Conservation (phyloP, 1,140 invertebrate species). For the Asbolus verrucosus region DNA sequence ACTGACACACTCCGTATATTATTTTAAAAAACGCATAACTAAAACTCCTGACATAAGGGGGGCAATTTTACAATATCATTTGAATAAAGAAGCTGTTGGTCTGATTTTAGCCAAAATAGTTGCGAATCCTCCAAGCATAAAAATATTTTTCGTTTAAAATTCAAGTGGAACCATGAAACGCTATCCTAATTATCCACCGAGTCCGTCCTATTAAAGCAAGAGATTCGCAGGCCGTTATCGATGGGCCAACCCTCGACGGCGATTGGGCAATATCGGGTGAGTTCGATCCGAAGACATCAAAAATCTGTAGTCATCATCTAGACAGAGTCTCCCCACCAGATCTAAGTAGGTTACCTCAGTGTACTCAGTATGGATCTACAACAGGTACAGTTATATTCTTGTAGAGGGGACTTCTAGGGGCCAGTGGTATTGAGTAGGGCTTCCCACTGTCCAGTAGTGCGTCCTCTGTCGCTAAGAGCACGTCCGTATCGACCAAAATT, state of each 20-base stretch:
- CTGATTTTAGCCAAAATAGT: background rate
- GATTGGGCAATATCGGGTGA: background rate
- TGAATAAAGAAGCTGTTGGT: background rate
- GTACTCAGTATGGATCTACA: conserved; percentile 62
- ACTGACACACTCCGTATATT: conserved; percentile 1
- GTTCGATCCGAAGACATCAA: conserved; percentile 6
- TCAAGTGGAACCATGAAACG: no score
- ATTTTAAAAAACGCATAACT: conserved; percentile 1
- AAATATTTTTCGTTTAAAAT: no score
- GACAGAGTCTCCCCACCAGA: conserved; percentile 50
- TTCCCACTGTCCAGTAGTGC: conserved; percentile 59
- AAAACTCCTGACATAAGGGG: background rate
- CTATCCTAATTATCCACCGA: no score
- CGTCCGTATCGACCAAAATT: conserved; percentile 50
- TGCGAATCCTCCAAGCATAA: background rate
- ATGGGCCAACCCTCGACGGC: conserved; percentile 1
- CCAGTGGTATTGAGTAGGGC: conserved; percentile 58
- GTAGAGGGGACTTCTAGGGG: conserved; percentile 58
- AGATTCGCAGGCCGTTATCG: no score
- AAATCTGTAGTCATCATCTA: conserved; percentile 49
- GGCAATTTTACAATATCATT: background rate
- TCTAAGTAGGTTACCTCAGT: conserved; percentile 62
- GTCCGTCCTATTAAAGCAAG: no score
- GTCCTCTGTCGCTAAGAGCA: conserved; percentile 51
- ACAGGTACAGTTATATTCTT: conserved; percentile 65